phyloP scores from a whole-genome alignment of 1,140 invertebrate genomes.

The Camponotus vicinus region DNA sequence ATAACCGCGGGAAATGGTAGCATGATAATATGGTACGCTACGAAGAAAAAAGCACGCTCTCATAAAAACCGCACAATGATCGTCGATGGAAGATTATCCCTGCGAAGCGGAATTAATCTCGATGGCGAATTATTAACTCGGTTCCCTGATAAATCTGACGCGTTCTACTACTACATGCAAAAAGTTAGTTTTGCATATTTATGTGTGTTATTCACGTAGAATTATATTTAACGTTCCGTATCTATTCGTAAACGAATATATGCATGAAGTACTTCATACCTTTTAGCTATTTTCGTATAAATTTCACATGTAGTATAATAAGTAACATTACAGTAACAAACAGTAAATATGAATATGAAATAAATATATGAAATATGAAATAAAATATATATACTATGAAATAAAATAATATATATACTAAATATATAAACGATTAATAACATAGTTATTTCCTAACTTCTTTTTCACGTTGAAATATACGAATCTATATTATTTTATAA shows the following conservation, averaged over 20 bases:
- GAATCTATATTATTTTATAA: slow-evolving; percentile 45
- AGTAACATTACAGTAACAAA: not conserved
- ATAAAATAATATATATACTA: not conserved
- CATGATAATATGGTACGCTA: slow-evolving; percentile 27
- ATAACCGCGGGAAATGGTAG: slow-evolving; percentile 38
- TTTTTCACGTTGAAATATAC: not conserved
- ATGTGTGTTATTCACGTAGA: slow-evolving; percentile 22
- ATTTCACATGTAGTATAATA: not conserved
- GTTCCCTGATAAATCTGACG: not conserved
- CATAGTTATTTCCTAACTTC: not conserved
- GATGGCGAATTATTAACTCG: slow-evolving; percentile 5
- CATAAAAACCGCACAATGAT: slow-evolving; percentile 8
- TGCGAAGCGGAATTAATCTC: slow-evolving; percentile 36
- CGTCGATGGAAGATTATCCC: slow-evolving; percentile 38
- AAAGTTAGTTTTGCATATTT: slow-evolving; percentile 28
- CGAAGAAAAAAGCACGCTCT: not conserved
- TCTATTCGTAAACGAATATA: not conserved
- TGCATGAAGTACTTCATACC: not conserved
- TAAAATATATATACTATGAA: slow-evolving; percentile 8
- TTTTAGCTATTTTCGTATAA: not conserved
- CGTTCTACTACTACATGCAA: slow-evolving; percentile 2
- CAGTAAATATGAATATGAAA: too few species aligned
- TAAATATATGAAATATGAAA: too few species aligned
- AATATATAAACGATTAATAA: slow-evolving; percentile 24
- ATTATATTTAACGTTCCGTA: slow-evolving; percentile 19